phyloP scores from a whole-genome alignment of 1,140 invertebrate genomes.

The Copidosoma floridanum region DNA sequence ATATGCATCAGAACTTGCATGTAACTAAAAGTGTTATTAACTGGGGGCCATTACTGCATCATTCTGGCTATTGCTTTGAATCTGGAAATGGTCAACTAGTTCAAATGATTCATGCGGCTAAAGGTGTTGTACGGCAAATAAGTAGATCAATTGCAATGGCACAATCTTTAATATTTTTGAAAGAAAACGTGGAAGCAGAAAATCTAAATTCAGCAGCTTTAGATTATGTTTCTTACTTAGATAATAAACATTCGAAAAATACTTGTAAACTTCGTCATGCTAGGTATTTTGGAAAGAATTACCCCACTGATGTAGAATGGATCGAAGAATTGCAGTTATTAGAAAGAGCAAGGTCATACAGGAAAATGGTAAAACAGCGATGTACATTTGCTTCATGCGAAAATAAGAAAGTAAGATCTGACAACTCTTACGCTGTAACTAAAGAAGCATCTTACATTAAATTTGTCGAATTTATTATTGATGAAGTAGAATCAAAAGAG shows the following conservation, averaged over 20 bases:
- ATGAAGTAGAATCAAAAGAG: constrained; percentile 15
- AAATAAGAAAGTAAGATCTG: constrained; percentile 16
- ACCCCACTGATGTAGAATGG: neutral
- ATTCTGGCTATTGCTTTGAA: constrained; percentile 28
- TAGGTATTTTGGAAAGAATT: constrained; percentile 6
- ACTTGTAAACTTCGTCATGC: neutral
- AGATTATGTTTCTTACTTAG: neutral
- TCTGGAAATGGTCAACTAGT: constrained; percentile 21
- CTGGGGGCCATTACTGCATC: constrained; percentile 24
- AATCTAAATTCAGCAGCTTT: neutral
- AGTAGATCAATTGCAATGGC: constrained; percentile 1
- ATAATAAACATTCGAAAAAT: neutral
- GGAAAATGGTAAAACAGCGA: constrained; percentile 17
- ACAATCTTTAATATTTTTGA: neutral
- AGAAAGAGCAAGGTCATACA: neutral
- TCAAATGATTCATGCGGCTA: constrained; percentile 23
- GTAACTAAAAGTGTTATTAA: constrained; percentile 20
- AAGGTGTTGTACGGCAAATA: constrained; percentile 29
- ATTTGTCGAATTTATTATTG: constrained; percentile 27
- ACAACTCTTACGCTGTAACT: constrained; percentile 24
- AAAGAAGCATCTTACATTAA: constrained; percentile 14
- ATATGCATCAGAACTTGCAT: constrained; percentile 28
- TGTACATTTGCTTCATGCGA: constrained; percentile 14
- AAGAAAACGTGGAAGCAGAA: neutral
- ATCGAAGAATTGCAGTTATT: neutral